A percentile compares a stretch with the other conserved stretches of the same genome.
These are phyloP conservation scores for Hoplostethus mediterraneus DNA, from an alignment of 2,797 vertebrate genomes.

Conservation along the genomic window DNA sequence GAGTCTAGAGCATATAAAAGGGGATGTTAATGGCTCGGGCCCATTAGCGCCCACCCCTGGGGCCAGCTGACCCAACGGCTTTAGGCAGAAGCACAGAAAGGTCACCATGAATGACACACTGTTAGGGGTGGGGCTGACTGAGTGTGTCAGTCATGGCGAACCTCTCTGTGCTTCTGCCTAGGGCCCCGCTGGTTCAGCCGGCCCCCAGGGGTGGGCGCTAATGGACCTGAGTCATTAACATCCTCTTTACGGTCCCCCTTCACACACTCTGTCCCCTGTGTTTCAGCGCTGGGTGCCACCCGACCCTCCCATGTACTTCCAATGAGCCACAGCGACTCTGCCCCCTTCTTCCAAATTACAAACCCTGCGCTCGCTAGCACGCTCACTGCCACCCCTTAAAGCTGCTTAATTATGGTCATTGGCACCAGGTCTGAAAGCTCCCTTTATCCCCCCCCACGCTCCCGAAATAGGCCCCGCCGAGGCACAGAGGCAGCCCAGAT, in stretches of 20 bases:
- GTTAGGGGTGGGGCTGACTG: slow-evolving; percentile 41
- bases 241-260: slow-evolving; percentile 78
- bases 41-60: slow-evolving; percentile 27
- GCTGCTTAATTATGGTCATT: slow-evolving; percentile 88
- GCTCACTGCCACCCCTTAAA: slow-evolving; percentile 84
- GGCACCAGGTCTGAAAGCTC: slow-evolving; percentile 84
- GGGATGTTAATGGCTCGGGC: slow-evolving; percentile 11
- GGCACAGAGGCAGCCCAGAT: slow-evolving; percentile 86
- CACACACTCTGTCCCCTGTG: slow-evolving; percentile 79
- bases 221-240: slow-evolving; percentile 80
- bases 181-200: slow-evolving; percentile 44
- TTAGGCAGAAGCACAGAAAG: slow-evolving; percentile 35
- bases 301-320: slow-evolving; percentile 72
- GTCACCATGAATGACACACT: slow-evolving; percentile 54
- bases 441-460: slow-evolving; percentile 85
- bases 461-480: slow-evolving; percentile 85
- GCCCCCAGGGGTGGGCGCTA: slow-evolving; percentile 72
- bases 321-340: slow-evolving; percentile 72
- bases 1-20: slow-evolving; percentile 13
- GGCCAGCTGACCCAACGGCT: slow-evolving; percentile 18
- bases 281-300: slow-evolving; percentile 72
- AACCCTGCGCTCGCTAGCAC: slow-evolving; percentile 72
- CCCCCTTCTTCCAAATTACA: slow-evolving; percentile 80
- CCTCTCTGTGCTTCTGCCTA: slow-evolving; percentile 41
- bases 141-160: slow-evolving; percentile 55